phyloP scores from a whole-genome alignment of 2,797 vertebrate genomes.

The Platalea minor region DNA sequence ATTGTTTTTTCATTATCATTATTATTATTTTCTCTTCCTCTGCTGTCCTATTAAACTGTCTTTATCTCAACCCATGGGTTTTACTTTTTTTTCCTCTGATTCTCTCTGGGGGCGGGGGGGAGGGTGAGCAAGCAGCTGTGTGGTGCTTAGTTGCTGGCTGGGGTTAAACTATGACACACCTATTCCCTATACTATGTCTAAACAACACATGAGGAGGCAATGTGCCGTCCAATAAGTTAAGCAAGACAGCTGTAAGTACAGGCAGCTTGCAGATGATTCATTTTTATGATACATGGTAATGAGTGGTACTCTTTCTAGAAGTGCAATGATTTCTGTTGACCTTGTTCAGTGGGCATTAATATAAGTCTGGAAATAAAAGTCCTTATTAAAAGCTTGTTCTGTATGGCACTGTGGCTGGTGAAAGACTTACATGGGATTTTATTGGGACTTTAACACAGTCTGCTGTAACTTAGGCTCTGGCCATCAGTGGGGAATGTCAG shows the following conservation, averaged over 20 bases:
- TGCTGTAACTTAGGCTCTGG: not conserved
- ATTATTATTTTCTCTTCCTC: too few species aligned
- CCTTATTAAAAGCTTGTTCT: not conserved
- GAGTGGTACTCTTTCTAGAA: not conserved
- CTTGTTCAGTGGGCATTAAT: not conserved
- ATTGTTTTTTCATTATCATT: too few species aligned
- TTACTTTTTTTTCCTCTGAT: too few species aligned
- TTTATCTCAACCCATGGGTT: too few species aligned
- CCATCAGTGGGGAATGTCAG: not conserved
- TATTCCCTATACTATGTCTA: not conserved
- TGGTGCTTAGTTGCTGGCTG: too few species aligned
- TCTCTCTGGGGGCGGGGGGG: too few species aligned
- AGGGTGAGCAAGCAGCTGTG: too few species aligned
- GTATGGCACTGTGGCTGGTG: not conserved
- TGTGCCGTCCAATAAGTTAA: not conserved
- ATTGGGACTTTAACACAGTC: not conserved
- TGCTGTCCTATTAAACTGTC: too few species aligned
- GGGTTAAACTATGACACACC: not conserved
- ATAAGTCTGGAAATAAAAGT: conserved; percentile 17
- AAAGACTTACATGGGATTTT: not conserved
- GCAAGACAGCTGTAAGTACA: conserved; percentile 18
- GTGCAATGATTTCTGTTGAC: not conserved
- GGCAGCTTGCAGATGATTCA: conserved; percentile 38
- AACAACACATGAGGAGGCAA: conserved; percentile 30
- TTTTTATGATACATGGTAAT: not conserved